Conservation (phyloP, 2,113 vertebrate species). For the Colaptes auratus region DNA sequence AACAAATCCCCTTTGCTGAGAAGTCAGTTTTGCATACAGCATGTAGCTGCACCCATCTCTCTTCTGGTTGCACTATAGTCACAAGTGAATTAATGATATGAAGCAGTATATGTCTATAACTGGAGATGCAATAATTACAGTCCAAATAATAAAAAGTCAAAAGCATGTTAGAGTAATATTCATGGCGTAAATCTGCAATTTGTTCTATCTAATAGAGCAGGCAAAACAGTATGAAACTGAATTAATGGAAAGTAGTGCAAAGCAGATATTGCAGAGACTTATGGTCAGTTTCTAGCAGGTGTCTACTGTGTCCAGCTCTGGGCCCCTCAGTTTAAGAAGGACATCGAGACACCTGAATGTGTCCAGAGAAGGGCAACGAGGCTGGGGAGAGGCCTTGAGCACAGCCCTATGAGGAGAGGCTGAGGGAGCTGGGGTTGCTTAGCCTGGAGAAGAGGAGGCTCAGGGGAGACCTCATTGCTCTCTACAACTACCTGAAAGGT, state of each 20-base stretch:
- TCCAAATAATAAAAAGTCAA: background rate
- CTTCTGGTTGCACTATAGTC: background rate
- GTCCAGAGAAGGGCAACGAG: no score
- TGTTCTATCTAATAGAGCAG: background rate
- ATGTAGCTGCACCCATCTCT: background rate
- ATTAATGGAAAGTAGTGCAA: constrained; percentile 2
- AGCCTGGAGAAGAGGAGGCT: no score
- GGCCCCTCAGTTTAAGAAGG: no score
- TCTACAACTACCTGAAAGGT: no score
- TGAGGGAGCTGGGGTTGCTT: no score
- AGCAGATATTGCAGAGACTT: background rate
- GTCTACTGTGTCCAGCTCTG: no score
- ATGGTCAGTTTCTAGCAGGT: background rate
- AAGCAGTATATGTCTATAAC: background rate
- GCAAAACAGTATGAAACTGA: background rate
- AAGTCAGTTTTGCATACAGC: background rate
- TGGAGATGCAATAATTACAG: background rate
- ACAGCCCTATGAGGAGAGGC: no score
- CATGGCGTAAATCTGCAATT: background rate
- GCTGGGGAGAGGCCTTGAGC: no score
- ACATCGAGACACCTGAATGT: no score
- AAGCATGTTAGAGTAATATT: background rate
- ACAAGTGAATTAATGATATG: background rate
- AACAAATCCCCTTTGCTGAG: constrained; percentile 18
- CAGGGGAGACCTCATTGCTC: no score